phyloP scores from a whole-genome alignment of 2,797 vertebrate genomes.

The Sarcoramphus papa region DNA sequence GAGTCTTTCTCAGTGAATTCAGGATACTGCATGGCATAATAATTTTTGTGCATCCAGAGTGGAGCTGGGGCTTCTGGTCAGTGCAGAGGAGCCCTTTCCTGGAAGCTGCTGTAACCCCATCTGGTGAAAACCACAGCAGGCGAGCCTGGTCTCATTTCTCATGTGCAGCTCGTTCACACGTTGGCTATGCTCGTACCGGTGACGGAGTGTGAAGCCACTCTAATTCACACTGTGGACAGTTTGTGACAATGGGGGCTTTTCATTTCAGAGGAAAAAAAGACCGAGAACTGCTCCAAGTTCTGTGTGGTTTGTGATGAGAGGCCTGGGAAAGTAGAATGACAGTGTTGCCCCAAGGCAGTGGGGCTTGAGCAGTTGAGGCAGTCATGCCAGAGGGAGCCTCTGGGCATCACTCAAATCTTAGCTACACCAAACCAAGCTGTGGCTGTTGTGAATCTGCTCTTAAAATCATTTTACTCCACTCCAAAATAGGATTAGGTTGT shows the following conservation, averaged over 20 bases:
- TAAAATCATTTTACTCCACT: neutral
- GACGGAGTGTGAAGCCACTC: neutral
- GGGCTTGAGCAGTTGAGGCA: neutral
- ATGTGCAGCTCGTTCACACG: neutral
- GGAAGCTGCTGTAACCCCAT: neutral
- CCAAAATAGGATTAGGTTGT: neutral
- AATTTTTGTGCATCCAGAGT: neutral
- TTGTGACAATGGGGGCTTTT: neutral
- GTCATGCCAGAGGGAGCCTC: neutral
- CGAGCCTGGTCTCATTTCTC: neutral
- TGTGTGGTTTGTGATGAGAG: neutral
- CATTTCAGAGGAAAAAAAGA: neutral
- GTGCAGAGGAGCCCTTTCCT: neutral
- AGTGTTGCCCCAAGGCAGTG: neutral
- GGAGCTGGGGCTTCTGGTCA: neutral
- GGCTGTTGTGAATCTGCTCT: neutral
- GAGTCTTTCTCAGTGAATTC: neutral
- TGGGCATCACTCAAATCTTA: neutral
- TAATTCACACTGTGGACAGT: neutral
- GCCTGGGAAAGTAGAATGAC: neutral
- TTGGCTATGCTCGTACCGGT: accelerated
- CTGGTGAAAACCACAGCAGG: neutral
- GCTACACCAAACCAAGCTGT: neutral
- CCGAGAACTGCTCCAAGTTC: neutral
- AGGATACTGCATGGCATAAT: no score